These are phyloP conservation scores for Eurytoma californica DNA, from an alignment of 2,888 invertebrate genomes.

Conservation along the genomic window DNA sequence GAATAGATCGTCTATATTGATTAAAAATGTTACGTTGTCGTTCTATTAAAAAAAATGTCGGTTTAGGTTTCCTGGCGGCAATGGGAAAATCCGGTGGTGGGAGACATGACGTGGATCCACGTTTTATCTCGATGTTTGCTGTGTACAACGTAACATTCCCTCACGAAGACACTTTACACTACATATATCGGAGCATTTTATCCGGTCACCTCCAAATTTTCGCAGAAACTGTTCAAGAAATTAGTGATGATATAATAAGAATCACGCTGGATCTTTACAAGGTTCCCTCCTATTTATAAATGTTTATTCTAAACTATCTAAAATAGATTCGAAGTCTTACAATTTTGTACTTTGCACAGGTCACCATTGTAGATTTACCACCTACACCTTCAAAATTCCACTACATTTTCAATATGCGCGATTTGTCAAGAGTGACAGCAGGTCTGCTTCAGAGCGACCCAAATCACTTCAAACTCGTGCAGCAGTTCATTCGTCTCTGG, in stretches of 20 bases:
- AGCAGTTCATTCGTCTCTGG: slow-evolving; percentile 90
- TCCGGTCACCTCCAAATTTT: slow-evolving; percentile 86
- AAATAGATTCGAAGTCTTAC: background rate
- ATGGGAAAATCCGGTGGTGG: slow-evolving; percentile 94
- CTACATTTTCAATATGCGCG: slow-evolving; percentile 95
- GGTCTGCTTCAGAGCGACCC: slow-evolving; percentile 88
- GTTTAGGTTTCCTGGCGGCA: slow-evolving; percentile 83
- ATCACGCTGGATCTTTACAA: slow-evolving; percentile 91
- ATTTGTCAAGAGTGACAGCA: slow-evolving; percentile 89
- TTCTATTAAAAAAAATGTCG: background rate
- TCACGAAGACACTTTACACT: slow-evolving; percentile 84
- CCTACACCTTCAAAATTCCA: slow-evolving; percentile 96
- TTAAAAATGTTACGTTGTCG: background rate
- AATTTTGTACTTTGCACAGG: slow-evolving; percentile 74
- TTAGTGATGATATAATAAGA: slow-evolving; percentile 82
- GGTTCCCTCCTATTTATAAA: slow-evolving; percentile 72
- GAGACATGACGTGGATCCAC: slow-evolving; percentile 91
- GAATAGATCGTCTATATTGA: slow-evolving; percentile 52
- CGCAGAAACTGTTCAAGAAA: slow-evolving; percentile 80
- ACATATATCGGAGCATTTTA: slow-evolving; percentile 90
- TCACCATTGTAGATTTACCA: slow-evolving; percentile 85
- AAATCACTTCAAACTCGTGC: slow-evolving; percentile 80
- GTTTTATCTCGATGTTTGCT: slow-evolving; percentile 94
- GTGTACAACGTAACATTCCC: slow-evolving; percentile 92
- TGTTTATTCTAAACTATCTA: background rate